Base-by-base conservation (phyloP, 2,797 vertebrate genomes). In the Pampus argenteus region DNA sequence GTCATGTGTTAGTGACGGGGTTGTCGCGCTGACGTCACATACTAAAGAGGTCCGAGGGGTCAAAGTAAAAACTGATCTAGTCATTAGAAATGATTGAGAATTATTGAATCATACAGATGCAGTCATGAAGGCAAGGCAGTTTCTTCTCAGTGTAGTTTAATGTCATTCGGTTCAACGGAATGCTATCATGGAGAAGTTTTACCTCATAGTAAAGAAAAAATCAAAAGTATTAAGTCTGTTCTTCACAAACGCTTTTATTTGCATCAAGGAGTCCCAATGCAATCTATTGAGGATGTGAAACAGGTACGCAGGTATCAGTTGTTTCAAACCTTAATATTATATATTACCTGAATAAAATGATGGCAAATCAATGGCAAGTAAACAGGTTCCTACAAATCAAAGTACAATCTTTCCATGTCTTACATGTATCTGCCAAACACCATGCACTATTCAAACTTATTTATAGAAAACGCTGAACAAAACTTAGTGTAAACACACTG, bases 21-120 rank as follows among this genome's bases (percentile, higher is more conserved):
- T 71, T 71, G 76, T 88, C 82, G 64, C 34, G 17, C 6, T 90
- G 84, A 91, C 90, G 92, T 94, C 92, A 94, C 84, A 20, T 54
- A 52, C 61, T 81, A 74, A 85, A 84, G 44, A 59, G 51, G 63
- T 62, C 13, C 25, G 40, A 80, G 78, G 28, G 71, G 69, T 73
- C 22, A 14, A 9, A 13, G 15, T 54, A 17, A 69, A 57, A 82
- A 74, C 50, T 31, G 7, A 49, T 59, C 13, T 64, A 34, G 31
- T 55, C 4, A 63, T 28, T 45, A 34, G 5, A 51, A 44, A 45
- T 31, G 48, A 65, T 75, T 45, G 0, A 38, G 7, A 52, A 57
- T 58, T n/a, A 58, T 13, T 54, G 22, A 67, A n/a, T 48, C 22
- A 57, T 45, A 9, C 20, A 17, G n/a, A 13, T 61, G 58, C 3